phyloP scores from a whole-genome alignment of 1,140 invertebrate genomes.

The Anoplophora glabripennis region DNA sequence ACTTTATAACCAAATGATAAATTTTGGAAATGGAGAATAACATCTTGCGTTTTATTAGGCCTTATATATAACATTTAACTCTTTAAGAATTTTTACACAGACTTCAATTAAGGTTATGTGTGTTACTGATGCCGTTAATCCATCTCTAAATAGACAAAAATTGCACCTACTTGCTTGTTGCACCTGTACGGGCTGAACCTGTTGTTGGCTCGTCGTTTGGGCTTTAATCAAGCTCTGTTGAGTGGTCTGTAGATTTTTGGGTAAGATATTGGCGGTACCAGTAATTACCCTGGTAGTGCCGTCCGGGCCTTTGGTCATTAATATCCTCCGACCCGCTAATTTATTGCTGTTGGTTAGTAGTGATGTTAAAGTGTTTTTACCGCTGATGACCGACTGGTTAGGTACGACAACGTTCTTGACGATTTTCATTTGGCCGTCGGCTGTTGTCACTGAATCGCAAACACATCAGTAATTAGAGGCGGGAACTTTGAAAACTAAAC shows the following conservation, averaged over 20 bases:
- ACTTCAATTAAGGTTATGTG: too few species aligned
- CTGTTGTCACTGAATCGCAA: constrained; percentile 30
- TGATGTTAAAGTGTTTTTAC: constrained; percentile 68
- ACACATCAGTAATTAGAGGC: constrained; percentile 1
- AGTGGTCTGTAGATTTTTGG: constrained; percentile 45
- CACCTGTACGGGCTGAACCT: constrained; percentile 30
- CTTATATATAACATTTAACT: too few species aligned
- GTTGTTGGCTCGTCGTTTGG: constrained; percentile 34
- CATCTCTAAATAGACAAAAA: too few species aligned
- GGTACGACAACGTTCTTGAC: constrained; percentile 62
- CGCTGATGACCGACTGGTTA: constrained; percentile 54
- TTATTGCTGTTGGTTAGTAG: constrained; percentile 66
- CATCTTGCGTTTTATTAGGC: too few species aligned
- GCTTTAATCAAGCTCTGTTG: constrained; percentile 44
- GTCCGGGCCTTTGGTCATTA: constrained; percentile 79
- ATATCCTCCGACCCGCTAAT: constrained; percentile 67
- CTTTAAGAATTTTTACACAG: too few species aligned
- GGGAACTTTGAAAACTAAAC: background rate
- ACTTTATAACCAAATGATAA: too few species aligned
- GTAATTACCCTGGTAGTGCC: constrained; percentile 73
- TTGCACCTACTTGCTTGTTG: constrained; percentile 34
- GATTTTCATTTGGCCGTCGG: constrained; percentile 60
- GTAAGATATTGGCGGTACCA: constrained; percentile 55
- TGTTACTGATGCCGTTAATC: too few species aligned
- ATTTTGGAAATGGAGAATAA: too few species aligned